These are phyloP conservation scores for Oithona nana DNA, from an alignment of 2,888 invertebrate species.

Conservation along the genomic window DNA sequence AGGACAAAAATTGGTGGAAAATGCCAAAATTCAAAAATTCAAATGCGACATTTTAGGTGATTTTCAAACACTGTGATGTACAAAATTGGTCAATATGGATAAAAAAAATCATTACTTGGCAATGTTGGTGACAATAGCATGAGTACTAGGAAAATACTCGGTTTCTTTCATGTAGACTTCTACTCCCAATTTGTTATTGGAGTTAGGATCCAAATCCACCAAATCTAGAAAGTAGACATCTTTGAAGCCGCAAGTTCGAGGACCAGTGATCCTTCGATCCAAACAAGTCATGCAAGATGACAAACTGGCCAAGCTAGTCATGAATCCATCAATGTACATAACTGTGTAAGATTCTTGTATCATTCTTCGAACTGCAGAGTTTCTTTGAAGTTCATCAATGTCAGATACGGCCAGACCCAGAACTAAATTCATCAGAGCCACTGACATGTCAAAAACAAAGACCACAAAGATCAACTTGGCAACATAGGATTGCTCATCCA, in stretches of 20 bases:
- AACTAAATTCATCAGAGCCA: conserved; percentile 39
- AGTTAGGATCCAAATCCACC: background rate
- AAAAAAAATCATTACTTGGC: background rate
- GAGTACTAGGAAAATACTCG: background rate
- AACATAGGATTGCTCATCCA: background rate
- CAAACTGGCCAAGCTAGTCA: background rate
- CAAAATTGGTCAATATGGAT: too few relatives aligned
- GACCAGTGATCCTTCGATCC: background rate
- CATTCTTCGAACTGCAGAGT: conserved; percentile 4
- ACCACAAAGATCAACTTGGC: conserved; percentile 29
- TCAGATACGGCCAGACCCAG: conserved; percentile 41
- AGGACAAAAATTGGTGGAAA: too few relatives aligned
- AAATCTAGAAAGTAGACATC: conserved; percentile 2
- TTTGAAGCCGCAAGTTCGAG: background rate
- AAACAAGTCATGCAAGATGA: too few relatives aligned
- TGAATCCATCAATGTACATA: background rate
- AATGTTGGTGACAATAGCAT: background rate
- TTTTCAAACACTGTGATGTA: too few relatives aligned
- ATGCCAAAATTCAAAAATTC: too few relatives aligned
- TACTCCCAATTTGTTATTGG: background rate
- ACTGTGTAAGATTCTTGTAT: background rate
- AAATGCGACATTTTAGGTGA: too few relatives aligned
- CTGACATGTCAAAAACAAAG: conserved; percentile 36
- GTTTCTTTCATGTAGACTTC: background rate
- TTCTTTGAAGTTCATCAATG: conserved; percentile 36